A percentile compares a stretch with the other conserved stretches of the same genome.
Evolutionary conservation across 2,113 vertebrate species (phyloP).

Genomic region (Copsychus sechellarum): DNA sequence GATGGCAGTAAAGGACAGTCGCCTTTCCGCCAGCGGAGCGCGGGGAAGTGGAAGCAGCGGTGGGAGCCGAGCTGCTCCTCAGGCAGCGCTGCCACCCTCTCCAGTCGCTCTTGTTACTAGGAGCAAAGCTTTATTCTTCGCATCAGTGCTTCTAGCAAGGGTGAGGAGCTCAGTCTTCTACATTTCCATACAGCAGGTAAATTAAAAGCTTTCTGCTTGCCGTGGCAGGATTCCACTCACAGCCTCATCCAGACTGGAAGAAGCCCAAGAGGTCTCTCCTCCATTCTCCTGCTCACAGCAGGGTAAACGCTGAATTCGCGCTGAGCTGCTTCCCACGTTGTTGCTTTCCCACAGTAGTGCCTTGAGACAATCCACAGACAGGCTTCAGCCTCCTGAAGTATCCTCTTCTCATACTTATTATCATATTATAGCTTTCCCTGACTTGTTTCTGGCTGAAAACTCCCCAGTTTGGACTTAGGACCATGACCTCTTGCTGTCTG

Average conservation of each 20-base stretch:
- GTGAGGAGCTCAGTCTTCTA: not conserved
- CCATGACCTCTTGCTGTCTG: not conserved
- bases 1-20: constrained; percentile 55
- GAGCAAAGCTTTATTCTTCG: not conserved
- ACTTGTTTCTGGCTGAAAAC: not conserved
- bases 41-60: not conserved
- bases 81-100: not conserved
- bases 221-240: not conserved
- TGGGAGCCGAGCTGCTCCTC: not conserved
- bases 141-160: not conserved
- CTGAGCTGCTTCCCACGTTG: not conserved
- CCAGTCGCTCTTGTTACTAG: not conserved
- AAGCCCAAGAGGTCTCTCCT: not conserved
- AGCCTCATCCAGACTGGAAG: not conserved
- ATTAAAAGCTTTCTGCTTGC: not conserved
- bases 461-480: not conserved
- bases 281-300: not conserved
- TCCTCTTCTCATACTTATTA: not conserved
- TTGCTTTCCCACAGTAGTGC: not conserved
- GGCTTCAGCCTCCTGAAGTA: not conserved
- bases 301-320: accelerated
- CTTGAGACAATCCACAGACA: not conserved
- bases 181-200: not conserved
- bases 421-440: not conserved
- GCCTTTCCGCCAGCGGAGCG: not conserved